Evolutionary conservation across 1,140 invertebrate species (phyloP).

Genomic region (Drosophila guanche): DNA sequence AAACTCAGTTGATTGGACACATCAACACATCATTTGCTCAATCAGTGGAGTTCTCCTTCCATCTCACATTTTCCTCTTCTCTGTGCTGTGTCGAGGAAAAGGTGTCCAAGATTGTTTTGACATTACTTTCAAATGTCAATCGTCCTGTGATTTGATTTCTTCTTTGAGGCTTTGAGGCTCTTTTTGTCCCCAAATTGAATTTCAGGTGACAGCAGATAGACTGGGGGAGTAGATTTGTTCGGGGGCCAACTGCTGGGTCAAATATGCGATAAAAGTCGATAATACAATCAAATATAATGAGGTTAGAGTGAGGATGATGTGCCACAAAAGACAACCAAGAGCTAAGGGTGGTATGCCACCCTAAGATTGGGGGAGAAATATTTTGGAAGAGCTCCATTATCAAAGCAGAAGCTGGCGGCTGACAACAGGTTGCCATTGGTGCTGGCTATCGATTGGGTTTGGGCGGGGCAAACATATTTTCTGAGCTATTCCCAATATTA

Average conservation of each 20-base stretch:
- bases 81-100: constrained; percentile 29
- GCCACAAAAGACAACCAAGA: constrained; percentile 3
- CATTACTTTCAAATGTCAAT: constrained; percentile 80
- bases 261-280: constrained; percentile 73
- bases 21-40: constrained; percentile 76
- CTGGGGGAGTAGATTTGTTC: constrained; percentile 10
- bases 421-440: constrained; percentile 71
- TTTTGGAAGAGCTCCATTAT: constrained; percentile 42
- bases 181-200: constrained; percentile 66
- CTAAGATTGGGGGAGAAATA: constrained; percentile 1
- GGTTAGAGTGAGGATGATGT: constrained; percentile 48
- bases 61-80: not conserved
- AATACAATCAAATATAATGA: constrained; percentile 79
- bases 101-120: constrained; percentile 78
- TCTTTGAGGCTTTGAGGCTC: constrained; percentile 46
- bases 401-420: constrained; percentile 50
- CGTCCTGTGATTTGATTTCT: constrained; percentile 62
- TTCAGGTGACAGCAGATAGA: constrained; percentile 28
- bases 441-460: constrained; percentile 52
- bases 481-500: constrained; percentile 9
- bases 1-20: constrained; percentile 68
- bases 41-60: constrained; percentile 39
- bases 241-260: constrained; percentile 48
- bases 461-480: constrained; percentile 5
- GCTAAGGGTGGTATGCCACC: constrained; percentile 31